Evolutionary conservation across 2,113 vertebrate genomes (phyloP).

Genomic region (Camelus dromedarius): DNA sequence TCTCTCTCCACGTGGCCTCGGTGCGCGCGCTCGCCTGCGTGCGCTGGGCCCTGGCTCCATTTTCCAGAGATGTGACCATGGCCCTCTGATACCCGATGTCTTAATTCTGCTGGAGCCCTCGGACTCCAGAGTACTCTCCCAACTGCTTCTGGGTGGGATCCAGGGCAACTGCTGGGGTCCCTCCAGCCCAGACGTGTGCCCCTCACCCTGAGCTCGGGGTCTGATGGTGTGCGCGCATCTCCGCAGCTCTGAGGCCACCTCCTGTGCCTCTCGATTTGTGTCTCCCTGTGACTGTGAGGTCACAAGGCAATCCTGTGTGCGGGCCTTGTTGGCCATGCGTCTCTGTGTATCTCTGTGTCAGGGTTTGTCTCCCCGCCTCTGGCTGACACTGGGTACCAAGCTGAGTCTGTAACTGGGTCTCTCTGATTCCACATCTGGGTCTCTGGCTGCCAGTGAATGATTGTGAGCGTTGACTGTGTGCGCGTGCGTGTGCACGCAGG

Average conservation of each 20-base stretch:
- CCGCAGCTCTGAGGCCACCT: background rate
- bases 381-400: background rate
- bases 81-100: background rate
- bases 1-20: background rate
- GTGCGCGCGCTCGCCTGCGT: rapidly evolving
- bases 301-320: rapidly evolving
- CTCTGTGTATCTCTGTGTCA: background rate
- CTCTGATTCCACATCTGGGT: background rate
- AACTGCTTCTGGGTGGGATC: background rate
- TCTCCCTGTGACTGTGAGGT: background rate
- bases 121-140: rapidly evolving
- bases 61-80: background rate
- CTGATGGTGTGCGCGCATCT: background rate
- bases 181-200: rapidly evolving
- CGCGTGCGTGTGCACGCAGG: rapidly evolving
- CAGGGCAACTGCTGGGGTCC: too few species aligned
- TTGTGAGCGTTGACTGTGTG: background rate
- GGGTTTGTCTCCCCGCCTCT: background rate
- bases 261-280: background rate
- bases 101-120: background rate
- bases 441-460: background rate
- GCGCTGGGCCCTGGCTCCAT: background rate
- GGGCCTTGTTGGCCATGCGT: background rate
- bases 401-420: background rate
- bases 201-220: background rate